phyloP scores from a whole-genome alignment of 2,888 invertebrate species.

The Meiosimyza decipiens region DNA sequence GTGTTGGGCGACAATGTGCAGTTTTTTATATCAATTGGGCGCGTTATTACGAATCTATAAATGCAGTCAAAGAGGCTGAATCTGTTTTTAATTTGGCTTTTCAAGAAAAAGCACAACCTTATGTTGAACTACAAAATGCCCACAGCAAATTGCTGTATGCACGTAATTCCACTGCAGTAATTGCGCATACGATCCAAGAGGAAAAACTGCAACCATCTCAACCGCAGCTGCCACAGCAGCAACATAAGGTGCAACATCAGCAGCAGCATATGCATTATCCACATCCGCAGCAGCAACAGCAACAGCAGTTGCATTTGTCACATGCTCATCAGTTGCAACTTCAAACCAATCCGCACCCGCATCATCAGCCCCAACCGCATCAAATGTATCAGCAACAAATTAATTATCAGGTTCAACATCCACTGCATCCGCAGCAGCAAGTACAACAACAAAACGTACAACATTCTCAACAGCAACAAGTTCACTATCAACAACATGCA shows the following conservation, averaged over 20 bases:
- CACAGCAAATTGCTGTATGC: conserved; percentile 81
- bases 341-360: conserved; percentile 29
- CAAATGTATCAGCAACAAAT: conserved; percentile 32
- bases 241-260: conserved; percentile 42
- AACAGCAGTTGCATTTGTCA: conserved; percentile 41
- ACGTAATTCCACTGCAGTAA: conserved; percentile 67
- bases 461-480: conserved; percentile 30
- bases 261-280: conserved; percentile 34
- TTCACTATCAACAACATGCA: conserved; percentile 28
- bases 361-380: conserved; percentile 27
- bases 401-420: conserved; percentile 19
- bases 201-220: conserved; percentile 45
- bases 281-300: conserved; percentile 42
- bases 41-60: conserved; percentile 83
- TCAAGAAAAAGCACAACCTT: conserved; percentile 81
- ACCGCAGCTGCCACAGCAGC: conserved; percentile 49
- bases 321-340: conserved; percentile 27
- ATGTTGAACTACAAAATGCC: conserved; percentile 79
- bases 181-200: conserved; percentile 70
- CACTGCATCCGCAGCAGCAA: conserved; percentile 30
- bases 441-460: conserved; percentile 38
- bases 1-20: conserved; percentile 84
- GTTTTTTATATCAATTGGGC: conserved; percentile 92
- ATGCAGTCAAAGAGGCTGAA: conserved; percentile 86
- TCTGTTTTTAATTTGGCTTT: conserved; percentile 84